Conservation (phyloP, 1,140 invertebrate species). For the Druon quercuslanigerum region DNA sequence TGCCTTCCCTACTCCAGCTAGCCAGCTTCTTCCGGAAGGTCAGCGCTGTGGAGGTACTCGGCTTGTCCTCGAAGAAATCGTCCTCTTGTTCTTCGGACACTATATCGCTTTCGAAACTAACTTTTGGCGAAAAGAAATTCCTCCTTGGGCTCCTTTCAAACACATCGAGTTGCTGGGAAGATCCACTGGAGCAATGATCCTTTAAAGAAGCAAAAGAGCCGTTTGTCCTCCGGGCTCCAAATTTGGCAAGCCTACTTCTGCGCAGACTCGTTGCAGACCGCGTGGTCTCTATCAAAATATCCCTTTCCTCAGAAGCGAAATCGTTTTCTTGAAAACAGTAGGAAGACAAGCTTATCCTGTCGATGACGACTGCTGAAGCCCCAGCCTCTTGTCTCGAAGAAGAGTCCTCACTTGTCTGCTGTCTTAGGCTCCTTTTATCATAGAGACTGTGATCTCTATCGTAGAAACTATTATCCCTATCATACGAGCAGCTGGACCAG, state of each 20-base stretch:
- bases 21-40: slow-evolving; percentile 42
- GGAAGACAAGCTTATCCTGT: slow-evolving; percentile 55
- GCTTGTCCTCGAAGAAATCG: slow-evolving; percentile 2
- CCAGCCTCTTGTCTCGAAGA: slow-evolving; percentile 40
- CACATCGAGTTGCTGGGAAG: slow-evolving; percentile 14
- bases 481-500: slow-evolving; percentile 51
- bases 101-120: slow-evolving; percentile 15
- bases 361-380: slow-evolving; percentile 5
- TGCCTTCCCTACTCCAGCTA: slow-evolving; percentile 60
- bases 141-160: neutral
- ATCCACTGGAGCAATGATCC: slow-evolving; percentile 6
- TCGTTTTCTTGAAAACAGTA: slow-evolving; percentile 63
- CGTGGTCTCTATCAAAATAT: slow-evolving; percentile 57
- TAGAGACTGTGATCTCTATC: neutral
- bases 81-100: slow-evolving; percentile 14
- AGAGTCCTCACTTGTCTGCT: slow-evolving; percentile 33
- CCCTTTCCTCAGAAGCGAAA: slow-evolving; percentile 61
- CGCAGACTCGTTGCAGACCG: slow-evolving; percentile 55
- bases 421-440: neutral
- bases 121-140: neutral
- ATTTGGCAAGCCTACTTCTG: slow-evolving; percentile 51
- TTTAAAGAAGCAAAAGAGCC: slow-evolving; percentile 42
- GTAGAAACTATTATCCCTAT: slow-evolving; percentile 35
- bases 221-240: slow-evolving; percentile 42
- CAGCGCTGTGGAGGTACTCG: slow-evolving; percentile 4